Evolutionary conservation across 1,140 invertebrate genomes (phyloP), one percentile per base, ranked within the genome.

Genomic region (Drosophila pruinosa): DNA sequence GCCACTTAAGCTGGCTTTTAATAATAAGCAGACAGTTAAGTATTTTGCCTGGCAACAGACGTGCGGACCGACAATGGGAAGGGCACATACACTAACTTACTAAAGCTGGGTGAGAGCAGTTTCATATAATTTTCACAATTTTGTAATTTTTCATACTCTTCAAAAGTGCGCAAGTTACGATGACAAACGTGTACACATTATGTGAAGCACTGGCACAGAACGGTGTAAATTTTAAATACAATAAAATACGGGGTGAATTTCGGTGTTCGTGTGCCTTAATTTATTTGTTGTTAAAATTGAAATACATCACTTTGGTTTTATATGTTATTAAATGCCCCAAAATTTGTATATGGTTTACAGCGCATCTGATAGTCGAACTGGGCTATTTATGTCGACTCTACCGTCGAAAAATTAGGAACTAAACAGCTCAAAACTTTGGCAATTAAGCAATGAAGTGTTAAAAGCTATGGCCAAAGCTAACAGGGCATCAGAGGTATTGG

Each of bases 1-100:
- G 77, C 81, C 81, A 86, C 81, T 85, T 85, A 86, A 86, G 77
- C 81, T 86, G 83, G 67, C 81, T 83, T 85, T 85, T 85, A 85
- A 86, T 85, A 85, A 85, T 77, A 85, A 85, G 81, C 82, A 78
- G 81, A 78, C 81, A 76, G 77, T 77, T 77, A 86, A 86, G 74
- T 88, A 88, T 82, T 81, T 80, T 72, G 58, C 76, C 39, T 56
- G 72, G 68, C 72, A 79, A 69, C 59, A 56, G 31, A 17, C 45
- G 2, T n/a, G 12, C 26, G 12, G 5, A 15, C 17, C 36, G 7
- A 4, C 14, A 3, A 14, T 7, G 36, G 22, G 28, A 31, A 10
- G 28, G 28, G n/a, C 28, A 31, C 6, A 31, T 0, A 31, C 10
- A 31, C 28, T 3, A 3, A 8, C 31, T n/a, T 34, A 34, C 31